Conservation (phyloP, 2,888 invertebrate species). For the Acanthosoma haemorrhoidale region DNA sequence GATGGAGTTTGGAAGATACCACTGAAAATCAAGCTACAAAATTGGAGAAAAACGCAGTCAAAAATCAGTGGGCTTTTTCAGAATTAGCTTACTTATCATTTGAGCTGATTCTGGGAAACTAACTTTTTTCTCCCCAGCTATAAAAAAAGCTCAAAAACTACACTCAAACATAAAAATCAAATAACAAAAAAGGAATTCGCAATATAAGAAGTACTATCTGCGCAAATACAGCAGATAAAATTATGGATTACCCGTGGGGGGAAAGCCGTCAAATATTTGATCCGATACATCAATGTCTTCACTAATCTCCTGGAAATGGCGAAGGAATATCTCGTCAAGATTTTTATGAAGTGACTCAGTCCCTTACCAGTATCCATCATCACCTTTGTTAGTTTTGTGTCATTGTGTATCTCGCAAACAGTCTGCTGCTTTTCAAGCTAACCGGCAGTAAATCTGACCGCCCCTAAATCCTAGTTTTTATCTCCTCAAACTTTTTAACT, state of each 20-base stretch:
- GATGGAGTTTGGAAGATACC: too few relatives aligned
- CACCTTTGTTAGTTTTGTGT: not conserved
- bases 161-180: too few relatives aligned
- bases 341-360: not conserved
- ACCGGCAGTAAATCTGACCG: not conserved
- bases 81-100: too few relatives aligned
- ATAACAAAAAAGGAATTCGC: too few relatives aligned
- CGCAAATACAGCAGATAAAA: not conserved
- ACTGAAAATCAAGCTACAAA: too few relatives aligned
- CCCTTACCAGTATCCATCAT: not conserved
- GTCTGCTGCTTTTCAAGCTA: not conserved
- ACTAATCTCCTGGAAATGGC: not conserved
- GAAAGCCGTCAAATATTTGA: not conserved
- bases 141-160: not conserved
- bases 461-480: not conserved
- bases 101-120: too few relatives aligned
- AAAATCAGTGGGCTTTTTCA: too few relatives aligned
- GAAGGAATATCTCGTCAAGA: too few relatives aligned
- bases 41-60: too few relatives aligned
- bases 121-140: not conserved
- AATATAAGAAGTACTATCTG: too few relatives aligned
- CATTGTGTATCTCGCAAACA: not conserved
- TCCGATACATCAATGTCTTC: not conserved
- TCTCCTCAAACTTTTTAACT: conserved; percentile 2
- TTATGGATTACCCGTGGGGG: not conserved